A percentile compares a stretch with the other conserved stretches of the same genome.
phyloP scores from a whole-genome alignment of 1,140 invertebrate species.

The Globodera rostochiensis region DNA sequence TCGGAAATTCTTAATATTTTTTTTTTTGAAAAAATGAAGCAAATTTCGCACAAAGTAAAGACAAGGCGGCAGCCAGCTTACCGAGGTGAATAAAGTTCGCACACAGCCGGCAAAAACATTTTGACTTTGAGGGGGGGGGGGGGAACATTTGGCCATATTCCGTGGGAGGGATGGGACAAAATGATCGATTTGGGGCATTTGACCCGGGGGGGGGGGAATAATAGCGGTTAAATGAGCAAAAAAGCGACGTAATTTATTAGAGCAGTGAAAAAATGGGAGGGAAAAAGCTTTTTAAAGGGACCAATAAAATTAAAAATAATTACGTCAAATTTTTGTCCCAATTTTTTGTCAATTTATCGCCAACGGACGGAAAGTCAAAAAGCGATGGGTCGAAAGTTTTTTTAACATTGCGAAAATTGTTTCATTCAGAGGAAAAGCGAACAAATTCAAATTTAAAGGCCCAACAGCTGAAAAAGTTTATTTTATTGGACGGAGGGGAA shows the following conservation, averaged over 20 bases:
- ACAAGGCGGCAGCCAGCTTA: no score
- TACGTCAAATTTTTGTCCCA: no score
- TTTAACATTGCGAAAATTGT: no score
- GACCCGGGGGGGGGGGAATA: not conserved
- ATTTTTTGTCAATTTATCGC: no score
- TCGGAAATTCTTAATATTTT: no score
- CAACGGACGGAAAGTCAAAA: no score
- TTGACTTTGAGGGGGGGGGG: not conserved
- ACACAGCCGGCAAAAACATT: not conserved
- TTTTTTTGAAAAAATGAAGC: no score
- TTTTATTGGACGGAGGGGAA: no score
- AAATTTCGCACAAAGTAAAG: no score
- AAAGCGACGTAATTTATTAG: not conserved
- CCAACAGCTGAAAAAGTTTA: not conserved
- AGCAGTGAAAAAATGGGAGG: not conserved
- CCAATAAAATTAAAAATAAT: no score
- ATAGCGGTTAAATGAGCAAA: constrained; percentile 1
- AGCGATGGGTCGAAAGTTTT: no score
- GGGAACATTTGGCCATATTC: not conserved
- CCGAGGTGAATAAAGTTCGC: not conserved
- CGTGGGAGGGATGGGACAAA: not conserved
- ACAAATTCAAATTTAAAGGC: not conserved
- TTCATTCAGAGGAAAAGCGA: not conserved
- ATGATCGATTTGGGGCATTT: constrained; percentile 3
- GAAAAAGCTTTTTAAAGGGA: not conserved